These are phyloP conservation scores for Jacana jacana DNA, from an alignment of 2,113 vertebrate species.

Conservation along the genomic window DNA sequence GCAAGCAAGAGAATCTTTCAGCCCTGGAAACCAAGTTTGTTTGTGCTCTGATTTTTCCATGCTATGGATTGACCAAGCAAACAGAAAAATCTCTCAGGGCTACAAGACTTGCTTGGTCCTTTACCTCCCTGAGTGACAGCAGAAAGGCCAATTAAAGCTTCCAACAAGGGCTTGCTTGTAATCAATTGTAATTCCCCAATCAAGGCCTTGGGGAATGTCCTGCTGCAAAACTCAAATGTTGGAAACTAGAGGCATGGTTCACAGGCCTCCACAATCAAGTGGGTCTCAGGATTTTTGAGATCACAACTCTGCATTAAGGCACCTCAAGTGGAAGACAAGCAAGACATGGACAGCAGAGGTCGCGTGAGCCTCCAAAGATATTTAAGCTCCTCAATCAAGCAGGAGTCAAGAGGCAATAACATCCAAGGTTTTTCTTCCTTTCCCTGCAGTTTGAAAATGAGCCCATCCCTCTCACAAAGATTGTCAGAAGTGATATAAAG, in stretches of 20 bases:
- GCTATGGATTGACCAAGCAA: not conserved
- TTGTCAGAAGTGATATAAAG: not conserved
- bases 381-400: not conserved
- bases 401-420: not conserved
- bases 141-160: not conserved
- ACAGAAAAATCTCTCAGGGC: not conserved
- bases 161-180: not conserved
- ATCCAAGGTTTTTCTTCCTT: not conserved
- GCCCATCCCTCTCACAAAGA: not conserved
- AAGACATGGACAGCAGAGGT: not conserved
- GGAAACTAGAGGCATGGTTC: not conserved
- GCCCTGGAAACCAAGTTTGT: not conserved
- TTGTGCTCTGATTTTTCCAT: not conserved
- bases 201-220: not conserved
- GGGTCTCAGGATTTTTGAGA: not conserved
- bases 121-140: not conserved
- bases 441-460: not conserved
- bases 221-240: not conserved
- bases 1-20: not conserved
- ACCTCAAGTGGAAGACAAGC: accelerated
- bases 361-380: not conserved
- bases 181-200: no score
- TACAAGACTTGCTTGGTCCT: not conserved
- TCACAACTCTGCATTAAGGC: not conserved
- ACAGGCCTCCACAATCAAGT: accelerated